A percentile compares a stretch with the other conserved stretches of the same genome.
These are phyloP conservation scores for Arvicanthis niloticus DNA, from an alignment of 2,113 vertebrate genomes.

Conservation along the genomic window DNA sequence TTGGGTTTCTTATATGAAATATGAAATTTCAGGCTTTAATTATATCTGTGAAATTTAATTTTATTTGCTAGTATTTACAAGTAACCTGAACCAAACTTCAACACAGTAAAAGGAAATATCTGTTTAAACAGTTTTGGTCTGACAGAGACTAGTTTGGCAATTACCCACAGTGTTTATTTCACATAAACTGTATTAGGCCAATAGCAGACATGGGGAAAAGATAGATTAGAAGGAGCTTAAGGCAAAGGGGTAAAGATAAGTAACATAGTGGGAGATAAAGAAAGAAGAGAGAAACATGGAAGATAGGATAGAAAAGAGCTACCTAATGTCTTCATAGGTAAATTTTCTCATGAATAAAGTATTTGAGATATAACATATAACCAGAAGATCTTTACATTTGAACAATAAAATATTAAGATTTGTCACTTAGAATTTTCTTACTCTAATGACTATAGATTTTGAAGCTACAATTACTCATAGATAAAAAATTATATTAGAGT, in stretches of 20 bases:
- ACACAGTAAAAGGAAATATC: slow-evolving; percentile 33
- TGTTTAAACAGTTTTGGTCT: background rate
- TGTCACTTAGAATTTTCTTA: slow-evolving; percentile 30
- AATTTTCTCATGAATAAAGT: slow-evolving; percentile 35
- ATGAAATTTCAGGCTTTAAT: slow-evolving; percentile 32
- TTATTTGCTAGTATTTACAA: slow-evolving; percentile 37
- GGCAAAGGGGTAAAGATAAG: background rate
- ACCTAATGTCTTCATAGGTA: slow-evolving; percentile 30
- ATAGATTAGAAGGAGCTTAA: background rate
- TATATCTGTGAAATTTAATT: slow-evolving; percentile 22
- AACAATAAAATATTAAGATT: slow-evolving; percentile 45
- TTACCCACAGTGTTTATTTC: slow-evolving; percentile 27
- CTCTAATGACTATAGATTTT: slow-evolving; percentile 39
- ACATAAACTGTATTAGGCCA: background rate
- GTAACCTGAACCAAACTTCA: slow-evolving; percentile 53
- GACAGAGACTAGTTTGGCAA: slow-evolving; percentile 43
- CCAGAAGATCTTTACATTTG: slow-evolving; percentile 30
- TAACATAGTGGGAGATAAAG: background rate
- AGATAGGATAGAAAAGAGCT: background rate
- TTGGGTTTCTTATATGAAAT: slow-evolving; percentile 42
- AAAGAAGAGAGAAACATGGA: background rate
- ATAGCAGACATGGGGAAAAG: background rate
- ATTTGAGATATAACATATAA: background rate
- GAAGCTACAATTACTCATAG: slow-evolving; percentile 44
- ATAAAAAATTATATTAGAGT: slow-evolving; percentile 40